Evolutionary conservation across 2,797 vertebrate species (phyloP).

Genomic region (Coreius guichenoti): DNA sequence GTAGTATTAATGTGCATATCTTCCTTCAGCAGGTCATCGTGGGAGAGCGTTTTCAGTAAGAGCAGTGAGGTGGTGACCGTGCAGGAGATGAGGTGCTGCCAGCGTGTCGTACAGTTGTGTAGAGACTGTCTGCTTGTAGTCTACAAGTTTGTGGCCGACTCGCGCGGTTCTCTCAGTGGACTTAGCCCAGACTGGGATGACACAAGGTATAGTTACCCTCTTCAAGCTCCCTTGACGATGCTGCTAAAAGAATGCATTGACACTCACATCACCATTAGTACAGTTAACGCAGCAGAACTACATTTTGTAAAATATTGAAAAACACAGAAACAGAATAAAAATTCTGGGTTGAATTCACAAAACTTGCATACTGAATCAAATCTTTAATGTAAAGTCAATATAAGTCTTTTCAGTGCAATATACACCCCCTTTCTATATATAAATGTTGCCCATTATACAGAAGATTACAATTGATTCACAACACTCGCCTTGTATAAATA

Average conservation of each 20-base stretch:
- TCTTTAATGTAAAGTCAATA: not conserved
- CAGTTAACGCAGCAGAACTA: not conserved
- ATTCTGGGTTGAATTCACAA: not conserved
- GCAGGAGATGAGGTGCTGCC: constrained; percentile 93
- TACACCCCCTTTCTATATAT: not conserved
- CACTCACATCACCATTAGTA: not conserved
- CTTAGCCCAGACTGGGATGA: constrained; percentile 90
- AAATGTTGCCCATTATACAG: not conserved
- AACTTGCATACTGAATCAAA: not conserved
- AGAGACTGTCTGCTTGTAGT: constrained; percentile 94
- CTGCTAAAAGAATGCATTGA: constrained; percentile 63
- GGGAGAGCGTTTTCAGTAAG: constrained; percentile 93
- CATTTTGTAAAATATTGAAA: not conserved
- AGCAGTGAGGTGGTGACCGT: constrained; percentile 88
- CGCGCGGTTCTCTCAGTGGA: constrained; percentile 86
- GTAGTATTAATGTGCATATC: constrained; percentile 59
- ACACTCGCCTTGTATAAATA: constrained; percentile 7
- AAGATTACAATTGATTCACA: constrained; percentile 9
- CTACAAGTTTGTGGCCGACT: constrained; percentile 93
- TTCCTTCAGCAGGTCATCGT: constrained; percentile 84
- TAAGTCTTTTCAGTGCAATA: constrained; percentile 1
- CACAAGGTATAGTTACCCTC: constrained; percentile 83
- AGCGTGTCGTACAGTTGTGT: constrained; percentile 92
- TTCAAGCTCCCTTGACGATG: constrained; percentile 52
- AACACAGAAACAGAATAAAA: not conserved